These are phyloP conservation scores for Parochlus steinenii DNA, from an alignment of 2,888 invertebrate genomes.

Conservation along the genomic window DNA sequence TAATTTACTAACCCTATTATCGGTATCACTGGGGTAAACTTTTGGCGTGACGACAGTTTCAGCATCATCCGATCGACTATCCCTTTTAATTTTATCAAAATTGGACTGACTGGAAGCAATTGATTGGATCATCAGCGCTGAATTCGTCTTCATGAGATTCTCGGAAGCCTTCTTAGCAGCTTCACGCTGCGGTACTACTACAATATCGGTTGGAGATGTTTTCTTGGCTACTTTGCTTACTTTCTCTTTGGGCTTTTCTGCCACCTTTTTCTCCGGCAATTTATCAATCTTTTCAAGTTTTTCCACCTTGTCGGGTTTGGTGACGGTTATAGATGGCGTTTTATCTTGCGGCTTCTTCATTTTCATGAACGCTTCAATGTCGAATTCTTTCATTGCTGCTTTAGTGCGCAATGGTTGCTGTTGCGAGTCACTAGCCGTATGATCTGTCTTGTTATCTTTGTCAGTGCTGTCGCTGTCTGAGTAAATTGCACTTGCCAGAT, in stretches of 20 bases:
- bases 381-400: slow-evolving; percentile 72
- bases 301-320: slow-evolving; percentile 1
- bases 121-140: slow-evolving; percentile 13
- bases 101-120: slow-evolving; percentile 3
- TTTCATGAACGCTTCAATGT: slow-evolving; percentile 25
- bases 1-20: too few relatives aligned
- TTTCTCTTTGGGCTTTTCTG: slow-evolving; percentile 16
- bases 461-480: slow-evolving; percentile 40
- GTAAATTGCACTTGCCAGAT: slow-evolving; percentile 53
- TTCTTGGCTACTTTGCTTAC: slow-evolving; percentile 25
- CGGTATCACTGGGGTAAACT: too few relatives aligned
- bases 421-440: slow-evolving; percentile 48
- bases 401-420: slow-evolving; percentile 58
- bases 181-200: slow-evolving; percentile 74
- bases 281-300: background rate
- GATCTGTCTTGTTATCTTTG: slow-evolving; percentile 38
- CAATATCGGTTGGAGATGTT: slow-evolving; percentile 53
- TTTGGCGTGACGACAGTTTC: slow-evolving; percentile 20
- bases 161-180: slow-evolving; percentile 85
- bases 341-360: slow-evolving; percentile 7
- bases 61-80: slow-evolving; percentile 20
- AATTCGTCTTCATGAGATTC: slow-evolving; percentile 59
- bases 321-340: background rate
- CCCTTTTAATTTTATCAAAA: slow-evolving; percentile 19
- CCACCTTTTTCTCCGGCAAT: slow-evolving; percentile 21